phyloP scores from a whole-genome alignment of 2,888 invertebrate genomes.

The Brachynemurus nebulosus region DNA sequence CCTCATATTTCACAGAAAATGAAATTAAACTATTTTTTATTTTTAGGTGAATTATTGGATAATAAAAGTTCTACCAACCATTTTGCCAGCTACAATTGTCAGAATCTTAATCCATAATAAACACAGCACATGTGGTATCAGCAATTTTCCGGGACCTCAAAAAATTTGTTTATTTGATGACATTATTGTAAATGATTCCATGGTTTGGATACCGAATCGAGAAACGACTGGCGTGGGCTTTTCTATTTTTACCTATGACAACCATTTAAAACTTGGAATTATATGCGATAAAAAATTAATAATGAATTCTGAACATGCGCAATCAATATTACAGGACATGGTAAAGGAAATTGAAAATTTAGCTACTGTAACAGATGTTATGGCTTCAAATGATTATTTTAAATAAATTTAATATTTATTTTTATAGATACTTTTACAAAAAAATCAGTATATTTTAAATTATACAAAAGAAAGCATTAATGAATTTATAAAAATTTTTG shows the following conservation, averaged over 20 bases:
- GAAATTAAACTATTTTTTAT: too few relatives aligned
- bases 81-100: background rate
- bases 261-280: conserved; percentile 4
- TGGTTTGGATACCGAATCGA: conserved; percentile 3
- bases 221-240: conserved; percentile 1
- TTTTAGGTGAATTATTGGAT: conserved; percentile 4
- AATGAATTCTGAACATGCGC: background rate
- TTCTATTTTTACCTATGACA: background rate
- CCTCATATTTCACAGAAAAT: too few relatives aligned
- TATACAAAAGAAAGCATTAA: too few relatives aligned
- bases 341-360: background rate
- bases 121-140: background rate
- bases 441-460: too few relatives aligned
- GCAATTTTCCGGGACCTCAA: background rate
- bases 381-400: too few relatives aligned
- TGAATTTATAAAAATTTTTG: too few relatives aligned
- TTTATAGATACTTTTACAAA: too few relatives aligned
- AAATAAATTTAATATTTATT: too few relatives aligned
- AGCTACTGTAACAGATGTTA: too few relatives aligned
- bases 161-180: background rate
- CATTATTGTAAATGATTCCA: background rate
- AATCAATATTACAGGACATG: background rate
- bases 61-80: background rate
- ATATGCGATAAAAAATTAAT: background rate
- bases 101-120: background rate